These are phyloP conservation scores for Carabus problematicus DNA, from an alignment of 2,888 invertebrate genomes.

Conservation along the genomic window DNA sequence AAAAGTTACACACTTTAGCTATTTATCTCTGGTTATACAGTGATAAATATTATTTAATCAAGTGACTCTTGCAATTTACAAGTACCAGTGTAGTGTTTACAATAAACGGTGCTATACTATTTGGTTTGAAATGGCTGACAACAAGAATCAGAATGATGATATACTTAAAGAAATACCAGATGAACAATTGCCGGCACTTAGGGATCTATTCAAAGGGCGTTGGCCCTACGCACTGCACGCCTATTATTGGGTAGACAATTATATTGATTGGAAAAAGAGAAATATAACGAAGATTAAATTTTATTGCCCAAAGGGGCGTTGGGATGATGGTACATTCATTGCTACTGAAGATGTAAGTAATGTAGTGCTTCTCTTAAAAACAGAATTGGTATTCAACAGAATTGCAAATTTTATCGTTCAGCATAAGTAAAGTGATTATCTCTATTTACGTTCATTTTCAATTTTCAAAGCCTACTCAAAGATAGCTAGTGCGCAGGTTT, in stretches of 20 bases:
- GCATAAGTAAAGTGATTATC: no score
- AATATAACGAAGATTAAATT: constrained; percentile 54
- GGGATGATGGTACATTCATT: constrained; percentile 56
- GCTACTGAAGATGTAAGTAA: constrained; percentile 47
- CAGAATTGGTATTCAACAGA: not conserved
- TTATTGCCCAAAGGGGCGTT: constrained; percentile 58
- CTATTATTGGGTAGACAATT: constrained; percentile 56
- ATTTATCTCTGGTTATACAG: no score
- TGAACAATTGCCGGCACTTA: constrained; percentile 51
- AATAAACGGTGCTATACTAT: not conserved
- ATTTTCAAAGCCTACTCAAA: no score
- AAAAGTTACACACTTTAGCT: no score
- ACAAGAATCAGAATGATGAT: constrained; percentile 34
- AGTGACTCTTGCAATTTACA: not conserved
- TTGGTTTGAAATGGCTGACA: not conserved
- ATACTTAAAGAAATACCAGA: constrained; percentile 51
- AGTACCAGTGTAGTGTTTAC: not conserved
- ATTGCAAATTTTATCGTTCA: no score
- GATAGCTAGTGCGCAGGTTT: no score
- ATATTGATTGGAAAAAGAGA: constrained; percentile 54
- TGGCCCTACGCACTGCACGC: constrained; percentile 56
- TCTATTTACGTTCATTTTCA: no score
- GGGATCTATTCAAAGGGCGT: constrained; percentile 50
- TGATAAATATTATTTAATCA: no score
- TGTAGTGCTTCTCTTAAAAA: not conserved